Percentiles rank a stretch among this genome's conserved stretches.
phyloP scores from a whole-genome alignment of 2,113 vertebrate genomes.

The Podarcis raffonei region DNA sequence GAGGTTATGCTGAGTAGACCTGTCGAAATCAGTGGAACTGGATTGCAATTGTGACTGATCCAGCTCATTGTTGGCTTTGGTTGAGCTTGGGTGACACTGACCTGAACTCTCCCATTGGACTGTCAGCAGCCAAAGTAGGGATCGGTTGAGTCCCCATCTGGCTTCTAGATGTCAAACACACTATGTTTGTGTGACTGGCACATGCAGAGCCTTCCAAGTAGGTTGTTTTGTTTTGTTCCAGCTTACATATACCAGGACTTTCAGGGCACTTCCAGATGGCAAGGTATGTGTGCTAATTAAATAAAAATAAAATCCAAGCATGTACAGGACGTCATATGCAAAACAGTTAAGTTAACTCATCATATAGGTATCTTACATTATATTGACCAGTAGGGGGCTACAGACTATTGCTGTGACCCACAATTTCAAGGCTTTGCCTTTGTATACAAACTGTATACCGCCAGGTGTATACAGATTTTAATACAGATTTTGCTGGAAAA shows the following conservation, averaged over 20 bases:
- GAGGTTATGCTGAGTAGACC: no score
- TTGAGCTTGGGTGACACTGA: not conserved
- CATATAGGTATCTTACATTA: not conserved
- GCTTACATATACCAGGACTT: not conserved
- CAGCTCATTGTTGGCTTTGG: constrained; percentile 1
- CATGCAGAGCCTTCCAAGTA: not conserved
- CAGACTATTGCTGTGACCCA: constrained; percentile 6
- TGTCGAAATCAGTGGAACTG: no score
- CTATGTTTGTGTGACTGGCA: not conserved
- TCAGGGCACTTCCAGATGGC: not conserved
- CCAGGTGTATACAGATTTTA: not conserved
- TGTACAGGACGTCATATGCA: constrained; percentile 9
- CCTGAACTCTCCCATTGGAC: not conserved
- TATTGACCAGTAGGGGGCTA: constrained; percentile 33
- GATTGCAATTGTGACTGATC: no score
- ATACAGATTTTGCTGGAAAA: not conserved
- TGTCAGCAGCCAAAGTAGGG: not conserved
- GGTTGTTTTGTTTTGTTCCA: not conserved
- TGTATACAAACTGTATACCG: not conserved
- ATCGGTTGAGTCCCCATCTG: not conserved
- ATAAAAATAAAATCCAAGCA: not conserved
- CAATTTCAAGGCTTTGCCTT: not conserved
- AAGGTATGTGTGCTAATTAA: not conserved
- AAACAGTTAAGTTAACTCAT: not conserved
- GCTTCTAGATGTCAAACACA: not conserved